Conservation (phyloP, 1,140 invertebrate species). For the Lordiphosa stackelbergi region DNA sequence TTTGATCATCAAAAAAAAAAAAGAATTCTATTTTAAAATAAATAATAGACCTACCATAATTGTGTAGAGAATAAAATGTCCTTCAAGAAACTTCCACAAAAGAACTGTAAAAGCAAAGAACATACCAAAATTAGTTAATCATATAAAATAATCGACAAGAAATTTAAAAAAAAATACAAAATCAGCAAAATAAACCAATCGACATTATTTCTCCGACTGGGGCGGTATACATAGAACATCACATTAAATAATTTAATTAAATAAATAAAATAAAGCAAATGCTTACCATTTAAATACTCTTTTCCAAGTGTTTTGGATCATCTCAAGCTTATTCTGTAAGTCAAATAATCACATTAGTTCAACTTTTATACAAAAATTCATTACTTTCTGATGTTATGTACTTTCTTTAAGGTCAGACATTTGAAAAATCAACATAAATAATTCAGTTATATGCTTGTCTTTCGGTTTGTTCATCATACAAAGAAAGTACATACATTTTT, state of each 20-base stretch:
- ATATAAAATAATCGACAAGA: neutral
- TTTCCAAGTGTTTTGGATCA: too few species aligned
- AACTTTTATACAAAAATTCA: neutral
- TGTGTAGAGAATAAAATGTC: too few species aligned
- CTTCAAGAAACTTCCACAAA: too few species aligned
- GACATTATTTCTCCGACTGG: conserved; percentile 50
- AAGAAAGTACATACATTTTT: conserved; percentile 1
- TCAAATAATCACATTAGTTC: neutral
- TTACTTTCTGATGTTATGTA: neutral
- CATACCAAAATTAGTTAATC: neutral
- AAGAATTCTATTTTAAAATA: too few species aligned
- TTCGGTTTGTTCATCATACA: conserved; percentile 41
- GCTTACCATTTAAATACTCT: conserved; percentile 9
- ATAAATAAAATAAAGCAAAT: neutral
- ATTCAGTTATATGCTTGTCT: conserved; percentile 69
- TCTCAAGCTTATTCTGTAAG: too few species aligned
- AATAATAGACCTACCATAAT: conserved; percentile 8
- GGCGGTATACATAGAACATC: conserved; percentile 45
- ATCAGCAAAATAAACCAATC: conserved; percentile 46
- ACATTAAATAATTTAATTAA: neutral
- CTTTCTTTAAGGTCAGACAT: conserved; percentile 28
- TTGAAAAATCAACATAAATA: conserved; percentile 39
- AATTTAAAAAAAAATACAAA: neutral
- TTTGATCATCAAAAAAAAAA: conserved; percentile 47
- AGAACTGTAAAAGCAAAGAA: conserved; percentile 7